Evolutionary conservation across 1,140 invertebrate species (phyloP), one percentile per base, ranked within the genome.

Genomic region (Drosophila aff.): DNA sequence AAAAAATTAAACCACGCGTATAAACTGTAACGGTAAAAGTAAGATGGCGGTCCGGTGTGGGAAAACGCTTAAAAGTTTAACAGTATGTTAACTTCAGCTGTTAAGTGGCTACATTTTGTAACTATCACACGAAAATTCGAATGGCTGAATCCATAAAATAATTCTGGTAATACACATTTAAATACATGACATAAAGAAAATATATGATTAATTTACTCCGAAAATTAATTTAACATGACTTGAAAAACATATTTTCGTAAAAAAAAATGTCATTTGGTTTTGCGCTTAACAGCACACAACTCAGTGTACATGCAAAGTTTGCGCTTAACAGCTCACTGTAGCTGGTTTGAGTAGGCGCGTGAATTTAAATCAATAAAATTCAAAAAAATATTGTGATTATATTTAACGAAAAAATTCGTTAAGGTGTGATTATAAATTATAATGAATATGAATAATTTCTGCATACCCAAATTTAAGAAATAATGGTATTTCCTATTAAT

Each of bases 1-100:
- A 15, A 31, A 6, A 36, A 31, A 43, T 46, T 55, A 43, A 73
- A 36, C 26, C 65, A 68, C 65, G 65, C 33, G 13, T 28, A 18
- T 10, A 31, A 50, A 23, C 9, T 28, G 40, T 59, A 44, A 59
- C 57, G 38, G 38, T 57, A 16, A 36, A 15, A 13, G 52, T 21
- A 55, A 55, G 31, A 55, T 55, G 33, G 33, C 52, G 21, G 6
- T 23, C 0, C 18, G 2, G 52, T 55, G 33, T 55, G 23, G 52
- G 21, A 1, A 16, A 55, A 23, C 21, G 33, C 0, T 0, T 16
- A 3, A 55, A 13, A 15, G 50, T 11, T 8, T 18, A 13, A 21
- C 28, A 50, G 11, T 52, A 31, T 52, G 50, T 52, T 52, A 52
- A 52, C 4, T 11, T 6, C 2, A 6, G 4, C 49, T 1, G 47